A percentile compares a stretch with the other conserved stretches of the same genome.
Conservation (phyloP, 2,797 vertebrate species). For the Emydoidea blandingii region DNA sequence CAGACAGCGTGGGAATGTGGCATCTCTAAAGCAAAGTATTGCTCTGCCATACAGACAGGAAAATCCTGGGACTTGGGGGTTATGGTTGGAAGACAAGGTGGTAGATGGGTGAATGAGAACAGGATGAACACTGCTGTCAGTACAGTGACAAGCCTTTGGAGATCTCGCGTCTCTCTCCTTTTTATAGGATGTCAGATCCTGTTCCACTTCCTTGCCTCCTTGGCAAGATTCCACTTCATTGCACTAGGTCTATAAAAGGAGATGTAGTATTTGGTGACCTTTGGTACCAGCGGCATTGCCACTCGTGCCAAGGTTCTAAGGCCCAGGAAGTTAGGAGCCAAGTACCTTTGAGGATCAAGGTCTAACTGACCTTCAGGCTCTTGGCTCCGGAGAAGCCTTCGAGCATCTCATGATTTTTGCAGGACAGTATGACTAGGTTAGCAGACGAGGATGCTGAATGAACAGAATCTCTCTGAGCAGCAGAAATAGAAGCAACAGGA, state of each 20-base stretch:
- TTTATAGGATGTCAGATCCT: not conserved
- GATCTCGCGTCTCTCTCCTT: not conserved
- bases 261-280: slow-evolving; percentile 10
- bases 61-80: not conserved
- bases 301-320: slow-evolving; percentile 58
- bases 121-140: not conserved
- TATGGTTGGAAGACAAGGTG: not conserved
- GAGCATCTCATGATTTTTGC: slow-evolving; percentile 68
- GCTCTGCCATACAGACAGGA: not conserved
- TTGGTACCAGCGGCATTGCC: slow-evolving; percentile 24
- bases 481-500: slow-evolving; percentile 72
- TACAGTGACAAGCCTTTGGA: not conserved
- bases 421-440: slow-evolving; percentile 46
- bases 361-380: not conserved
- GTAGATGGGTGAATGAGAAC: not conserved
- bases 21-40: not conserved
- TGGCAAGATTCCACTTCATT: not conserved
- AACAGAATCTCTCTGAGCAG: slow-evolving; percentile 55
- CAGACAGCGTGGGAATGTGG: not conserved
- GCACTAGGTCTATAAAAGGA: not conserved
- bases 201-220: not conserved
- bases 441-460: slow-evolving; percentile 70
- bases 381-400: slow-evolving; percentile 30
- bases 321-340: not conserved
- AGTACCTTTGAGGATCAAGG: not conserved